Base-by-base conservation (phyloP, 1,140 invertebrate species). In the Vanessa tameamea region DNA sequence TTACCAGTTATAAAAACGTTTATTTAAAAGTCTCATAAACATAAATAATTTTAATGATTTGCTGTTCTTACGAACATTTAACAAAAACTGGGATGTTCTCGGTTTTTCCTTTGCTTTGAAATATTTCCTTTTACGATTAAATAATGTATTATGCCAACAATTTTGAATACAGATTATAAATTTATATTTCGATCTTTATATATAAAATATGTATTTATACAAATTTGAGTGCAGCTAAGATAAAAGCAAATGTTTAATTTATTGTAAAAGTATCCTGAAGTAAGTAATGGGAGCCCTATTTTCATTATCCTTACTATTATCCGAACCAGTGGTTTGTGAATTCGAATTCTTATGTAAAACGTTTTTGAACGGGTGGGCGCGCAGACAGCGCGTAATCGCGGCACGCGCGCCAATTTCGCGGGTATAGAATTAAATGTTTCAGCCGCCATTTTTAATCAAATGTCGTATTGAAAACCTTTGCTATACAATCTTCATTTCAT, bases 331-430 rank as follows among this genome's bases (percentile, higher is more conserved):
- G 88, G 78, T 59, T 82, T 79, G 88, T 75, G 81, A 88, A 87
- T 87, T 86, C 83, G 79, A 81, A 88, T 88, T 87, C 85, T 87
- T 87, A 88, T 88, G 87, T 87, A 88, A 88, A 90, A 77, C 79
- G 82, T 70, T 83, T 84, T 70, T 64, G 70, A 74, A 79, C 71
- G 66, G 15, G n/a, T 11, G n/a, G 11, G 55, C 14, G 37, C 37
- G 37, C 37, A 43, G 71, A 77, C 48, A 65, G 69, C 66, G 82
- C 79, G 83, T 86, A 88, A 88, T 88, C 85, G 47, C 48, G 80
- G 80, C 87, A 89, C 87, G 87, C 78, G 80, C 77, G 81, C 77
- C 86, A 87, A 89, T 89, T 86, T 85, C 85, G 80, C 80, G 82
- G 77, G 76, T 78, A 81, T 86, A 84, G 86, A 88, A 87, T 87